Evolutionary conservation across 2,113 vertebrate genomes (phyloP).

Genomic region (Erinaceus europaeus): DNA sequence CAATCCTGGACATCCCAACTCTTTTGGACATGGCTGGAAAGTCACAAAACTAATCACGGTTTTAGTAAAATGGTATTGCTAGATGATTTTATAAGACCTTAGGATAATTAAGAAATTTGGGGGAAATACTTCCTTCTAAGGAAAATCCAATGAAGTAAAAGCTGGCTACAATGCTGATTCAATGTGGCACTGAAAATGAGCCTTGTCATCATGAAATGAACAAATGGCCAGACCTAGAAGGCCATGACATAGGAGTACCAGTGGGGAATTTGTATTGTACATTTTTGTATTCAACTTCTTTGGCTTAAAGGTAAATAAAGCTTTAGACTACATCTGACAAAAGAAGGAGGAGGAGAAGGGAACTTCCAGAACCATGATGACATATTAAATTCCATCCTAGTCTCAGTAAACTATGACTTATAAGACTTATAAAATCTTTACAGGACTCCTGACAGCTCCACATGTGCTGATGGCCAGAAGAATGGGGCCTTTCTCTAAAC

Average conservation of each 20-base stretch:
- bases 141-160: conserved; percentile 43
- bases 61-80: conserved; percentile 38
- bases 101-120: conserved; percentile 28
- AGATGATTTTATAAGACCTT: conserved; percentile 51
- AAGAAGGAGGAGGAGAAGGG: conserved; percentile 57
- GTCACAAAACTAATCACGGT: not conserved
- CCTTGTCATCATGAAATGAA: not conserved
- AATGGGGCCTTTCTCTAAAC: conserved; percentile 83
- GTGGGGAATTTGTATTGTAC: not conserved
- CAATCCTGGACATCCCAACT: not conserved
- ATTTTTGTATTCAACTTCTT: conserved; percentile 45
- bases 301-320: conserved; percentile 58
- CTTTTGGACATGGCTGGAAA: not conserved
- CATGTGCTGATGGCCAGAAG: conserved; percentile 80
- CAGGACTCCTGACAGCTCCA: conserved; percentile 81
- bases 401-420: conserved; percentile 83
- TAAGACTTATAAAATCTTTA: conserved; percentile 84
- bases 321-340: conserved; percentile 51
- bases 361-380: conserved; percentile 75
- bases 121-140: conserved; percentile 51
- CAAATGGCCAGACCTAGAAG: not conserved
- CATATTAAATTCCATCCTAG: conserved; percentile 82
- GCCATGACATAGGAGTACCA: not conserved
- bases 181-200: not conserved
- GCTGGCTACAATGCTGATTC: conserved; percentile 40